phyloP scores from a whole-genome alignment of 2,113 vertebrate species.

The Pseudopodoces humilis region DNA sequence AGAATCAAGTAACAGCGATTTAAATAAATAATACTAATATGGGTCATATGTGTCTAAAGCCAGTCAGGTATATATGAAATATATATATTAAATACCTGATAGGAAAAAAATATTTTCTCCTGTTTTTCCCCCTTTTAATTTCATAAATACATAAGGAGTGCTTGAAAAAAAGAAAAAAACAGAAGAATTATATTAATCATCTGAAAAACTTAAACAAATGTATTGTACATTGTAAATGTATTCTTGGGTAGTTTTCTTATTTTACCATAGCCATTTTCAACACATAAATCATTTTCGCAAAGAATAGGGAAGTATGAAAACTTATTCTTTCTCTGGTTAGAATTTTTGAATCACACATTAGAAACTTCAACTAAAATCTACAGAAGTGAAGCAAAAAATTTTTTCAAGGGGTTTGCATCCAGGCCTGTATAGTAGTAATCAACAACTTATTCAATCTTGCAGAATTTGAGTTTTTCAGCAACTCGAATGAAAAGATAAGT shows the following conservation, averaged over 20 bases:
- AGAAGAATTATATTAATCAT: not conserved
- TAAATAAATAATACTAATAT: not conserved
- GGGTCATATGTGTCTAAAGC: not conserved
- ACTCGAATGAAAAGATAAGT: not conserved
- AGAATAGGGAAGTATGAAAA: not conserved
- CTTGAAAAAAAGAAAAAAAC: not conserved
- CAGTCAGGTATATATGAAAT: not conserved
- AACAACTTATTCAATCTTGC: not conserved
- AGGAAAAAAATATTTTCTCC: not conserved
- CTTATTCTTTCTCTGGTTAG: not conserved
- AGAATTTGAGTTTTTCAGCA: not conserved
- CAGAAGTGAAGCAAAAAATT: not conserved
- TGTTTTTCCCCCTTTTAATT: not conserved
- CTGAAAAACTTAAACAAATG: not conserved
- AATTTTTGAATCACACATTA: not conserved
- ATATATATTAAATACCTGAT: no score
- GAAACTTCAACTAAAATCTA: not conserved
- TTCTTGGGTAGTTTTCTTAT: not conserved
- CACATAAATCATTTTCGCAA: not conserved
- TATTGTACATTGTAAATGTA: not conserved
- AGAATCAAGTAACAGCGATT: not conserved
- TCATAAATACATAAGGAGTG: not conserved
- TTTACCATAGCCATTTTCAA: not conserved
- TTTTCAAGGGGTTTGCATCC: not conserved
- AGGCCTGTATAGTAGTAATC: not conserved